Evolutionary conservation across 2,888 invertebrate species (phyloP).

Genomic region (Eilema sororculum): DNA sequence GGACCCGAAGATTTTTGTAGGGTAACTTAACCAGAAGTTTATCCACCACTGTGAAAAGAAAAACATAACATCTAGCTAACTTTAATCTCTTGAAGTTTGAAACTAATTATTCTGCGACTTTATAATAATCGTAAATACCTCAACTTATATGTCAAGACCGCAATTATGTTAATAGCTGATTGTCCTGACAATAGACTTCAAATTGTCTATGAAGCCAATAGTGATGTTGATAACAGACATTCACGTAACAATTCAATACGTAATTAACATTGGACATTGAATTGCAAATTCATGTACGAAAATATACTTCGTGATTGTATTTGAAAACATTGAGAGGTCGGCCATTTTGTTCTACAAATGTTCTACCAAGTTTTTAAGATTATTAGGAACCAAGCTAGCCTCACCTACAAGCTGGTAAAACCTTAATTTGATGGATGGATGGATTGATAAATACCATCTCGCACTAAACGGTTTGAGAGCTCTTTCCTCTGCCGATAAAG

Average conservation of each 20-base stretch:
- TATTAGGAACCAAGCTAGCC: not conserved
- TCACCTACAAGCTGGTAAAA: no score
- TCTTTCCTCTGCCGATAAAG: no score
- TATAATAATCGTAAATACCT: slow-evolving; percentile 30
- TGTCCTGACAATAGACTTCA: slow-evolving; percentile 40
- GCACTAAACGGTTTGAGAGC: no score
- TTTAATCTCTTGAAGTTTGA: no score
- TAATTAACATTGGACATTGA: slow-evolving; percentile 56
- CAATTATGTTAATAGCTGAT: slow-evolving; percentile 39
- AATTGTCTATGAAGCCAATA: slow-evolving; percentile 45
- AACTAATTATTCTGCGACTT: slow-evolving; percentile 21
- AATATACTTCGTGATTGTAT: slow-evolving; percentile 28
- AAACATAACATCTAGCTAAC: not conserved
- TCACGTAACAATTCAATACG: slow-evolving; percentile 48
- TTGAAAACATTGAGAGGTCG: slow-evolving; percentile 26
- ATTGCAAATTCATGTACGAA: slow-evolving; percentile 47
- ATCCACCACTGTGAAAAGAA: not conserved
- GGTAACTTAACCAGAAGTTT: no score
- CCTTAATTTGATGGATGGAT: no score
- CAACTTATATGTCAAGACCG: slow-evolving; percentile 31
- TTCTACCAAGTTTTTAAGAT: no score
- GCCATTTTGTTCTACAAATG: not conserved
- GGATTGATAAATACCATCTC: no score
- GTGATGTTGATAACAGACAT: slow-evolving; percentile 40
- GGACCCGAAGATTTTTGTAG: no score